Conservation (phyloP, 2,888 invertebrate genomes). For the Conistra vaccinii region DNA sequence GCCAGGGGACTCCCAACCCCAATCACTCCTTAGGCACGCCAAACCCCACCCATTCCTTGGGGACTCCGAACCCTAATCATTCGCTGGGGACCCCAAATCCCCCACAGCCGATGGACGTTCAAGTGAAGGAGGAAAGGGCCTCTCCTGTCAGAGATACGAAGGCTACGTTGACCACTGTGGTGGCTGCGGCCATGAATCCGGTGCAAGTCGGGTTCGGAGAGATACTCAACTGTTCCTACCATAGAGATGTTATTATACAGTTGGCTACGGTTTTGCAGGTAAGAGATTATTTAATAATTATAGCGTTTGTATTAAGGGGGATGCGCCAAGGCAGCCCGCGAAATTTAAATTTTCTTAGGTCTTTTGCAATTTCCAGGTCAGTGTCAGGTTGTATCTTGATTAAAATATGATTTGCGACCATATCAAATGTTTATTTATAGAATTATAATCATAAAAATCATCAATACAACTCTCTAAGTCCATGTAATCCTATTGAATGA, state of each 20-base stretch:
- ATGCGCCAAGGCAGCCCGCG: too few relatives aligned
- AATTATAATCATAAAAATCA: too few relatives aligned
- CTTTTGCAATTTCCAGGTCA: too few relatives aligned
- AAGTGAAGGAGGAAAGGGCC: constrained; percentile 83
- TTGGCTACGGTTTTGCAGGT: constrained; percentile 95
- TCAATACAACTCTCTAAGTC: too few relatives aligned
- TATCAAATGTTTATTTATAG: too few relatives aligned
- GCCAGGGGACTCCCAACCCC: constrained; percentile 85
- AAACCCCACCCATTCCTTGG: constrained; percentile 83
- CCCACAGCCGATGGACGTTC: constrained; percentile 81
- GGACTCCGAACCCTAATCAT: constrained; percentile 82
- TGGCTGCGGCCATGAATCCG: constrained; percentile 89
- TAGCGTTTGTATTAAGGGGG: too few relatives aligned
- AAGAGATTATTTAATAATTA: constrained; percentile 19
- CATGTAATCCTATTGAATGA: too few relatives aligned
- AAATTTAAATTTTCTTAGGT: too few relatives aligned
- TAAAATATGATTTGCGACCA: too few relatives aligned
- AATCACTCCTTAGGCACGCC: constrained; percentile 86
- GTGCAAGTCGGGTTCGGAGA: constrained; percentile 94
- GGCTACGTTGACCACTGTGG: constrained; percentile 79
- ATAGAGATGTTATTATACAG: constrained; percentile 96
- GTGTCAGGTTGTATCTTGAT: too few relatives aligned
- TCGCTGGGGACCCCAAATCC: constrained; percentile 82
- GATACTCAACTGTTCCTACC: constrained; percentile 96
- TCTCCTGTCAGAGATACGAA: constrained; percentile 82